Conservation (phyloP, 30 jellyfish, hydroid and myxozoan genomes). For the Aurelia aurita region DNA sequence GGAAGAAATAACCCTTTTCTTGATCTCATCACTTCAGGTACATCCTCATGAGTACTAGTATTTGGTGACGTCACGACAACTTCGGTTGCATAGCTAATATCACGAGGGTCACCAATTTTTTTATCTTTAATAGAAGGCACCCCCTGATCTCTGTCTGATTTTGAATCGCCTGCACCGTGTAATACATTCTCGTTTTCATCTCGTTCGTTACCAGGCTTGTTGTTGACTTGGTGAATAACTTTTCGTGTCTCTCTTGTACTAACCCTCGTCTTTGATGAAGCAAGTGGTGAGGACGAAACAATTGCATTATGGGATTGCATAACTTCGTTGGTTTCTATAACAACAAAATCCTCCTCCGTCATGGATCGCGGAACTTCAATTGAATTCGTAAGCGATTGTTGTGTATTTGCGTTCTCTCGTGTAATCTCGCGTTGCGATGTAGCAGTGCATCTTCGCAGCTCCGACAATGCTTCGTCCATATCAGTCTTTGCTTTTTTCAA, state of each 20-base stretch:
- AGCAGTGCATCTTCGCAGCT: constrained; percentile 47
- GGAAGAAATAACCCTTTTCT: too few relatives aligned
- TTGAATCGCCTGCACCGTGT: not conserved
- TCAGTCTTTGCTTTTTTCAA: constrained; percentile 60
- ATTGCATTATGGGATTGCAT: not conserved
- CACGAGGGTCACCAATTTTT: too few relatives aligned
- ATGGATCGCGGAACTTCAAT: constrained; percentile 52
- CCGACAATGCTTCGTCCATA: constrained; percentile 67
- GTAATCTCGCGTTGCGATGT: constrained; percentile 11
- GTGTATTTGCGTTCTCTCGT: constrained; percentile 47
- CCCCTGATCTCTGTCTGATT: not conserved
- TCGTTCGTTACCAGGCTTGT: not conserved
- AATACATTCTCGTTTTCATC: not conserved
- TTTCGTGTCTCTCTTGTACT: too few relatives aligned
- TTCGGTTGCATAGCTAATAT: too few relatives aligned
- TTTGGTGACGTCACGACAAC: too few relatives aligned
- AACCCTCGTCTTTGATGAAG: too few relatives aligned
- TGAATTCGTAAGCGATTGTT: constrained; percentile 58
- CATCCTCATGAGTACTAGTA: too few relatives aligned
- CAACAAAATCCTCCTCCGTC: constrained; percentile 69
- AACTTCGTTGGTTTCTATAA: constrained; percentile 22
- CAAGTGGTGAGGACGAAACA: not conserved
- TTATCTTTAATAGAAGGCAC: too few relatives aligned
- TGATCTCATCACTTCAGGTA: too few relatives aligned
- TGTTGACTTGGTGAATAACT: not conserved